A percentile compares a stretch with the other conserved stretches of the same genome.
These are phyloP conservation scores for Belgica antarctica DNA, from an alignment of 2,888 invertebrate species.

Conservation along the genomic window DNA sequence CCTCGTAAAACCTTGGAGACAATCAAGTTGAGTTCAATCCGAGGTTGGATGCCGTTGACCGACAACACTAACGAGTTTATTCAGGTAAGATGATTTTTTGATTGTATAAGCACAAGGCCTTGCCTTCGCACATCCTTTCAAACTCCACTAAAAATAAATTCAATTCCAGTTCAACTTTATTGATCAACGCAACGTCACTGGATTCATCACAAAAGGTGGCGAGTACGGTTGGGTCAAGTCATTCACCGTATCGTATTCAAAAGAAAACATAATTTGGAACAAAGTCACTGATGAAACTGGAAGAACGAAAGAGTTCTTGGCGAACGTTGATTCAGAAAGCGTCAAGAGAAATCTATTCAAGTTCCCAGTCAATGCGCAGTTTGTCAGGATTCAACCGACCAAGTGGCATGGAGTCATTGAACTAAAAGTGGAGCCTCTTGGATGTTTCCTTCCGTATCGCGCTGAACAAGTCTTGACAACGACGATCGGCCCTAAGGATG, in stretches of 20 bases:
- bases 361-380: constrained; percentile 70
- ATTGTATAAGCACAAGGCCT: neutral
- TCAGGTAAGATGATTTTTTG: constrained; percentile 55
- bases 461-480: neutral
- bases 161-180: constrained; percentile 69
- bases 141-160: too few species aligned
- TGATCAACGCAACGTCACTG: constrained; percentile 72
- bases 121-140: too few species aligned
- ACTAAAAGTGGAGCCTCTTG: constrained; percentile 71
- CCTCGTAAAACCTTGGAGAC: constrained; percentile 49
- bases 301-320: constrained; percentile 64
- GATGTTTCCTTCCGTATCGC: constrained; percentile 75
- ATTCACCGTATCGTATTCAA: constrained; percentile 72
- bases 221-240: constrained; percentile 71
- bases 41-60: constrained; percentile 67
- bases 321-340: constrained; percentile 66
- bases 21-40: constrained; percentile 52
- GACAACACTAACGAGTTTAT: constrained; percentile 70
- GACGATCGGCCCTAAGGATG: neutral
- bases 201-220: constrained; percentile 71
- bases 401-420: constrained; percentile 73
- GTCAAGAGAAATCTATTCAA: constrained; percentile 65
- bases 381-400: constrained; percentile 67
- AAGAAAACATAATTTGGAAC: constrained; percentile 69
- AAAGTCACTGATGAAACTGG: constrained; percentile 60